Evolutionary conservation across 2,888 invertebrate genomes (phyloP), one percentile per base, ranked within the genome.

Genomic region (Phalangium opilio): DNA sequence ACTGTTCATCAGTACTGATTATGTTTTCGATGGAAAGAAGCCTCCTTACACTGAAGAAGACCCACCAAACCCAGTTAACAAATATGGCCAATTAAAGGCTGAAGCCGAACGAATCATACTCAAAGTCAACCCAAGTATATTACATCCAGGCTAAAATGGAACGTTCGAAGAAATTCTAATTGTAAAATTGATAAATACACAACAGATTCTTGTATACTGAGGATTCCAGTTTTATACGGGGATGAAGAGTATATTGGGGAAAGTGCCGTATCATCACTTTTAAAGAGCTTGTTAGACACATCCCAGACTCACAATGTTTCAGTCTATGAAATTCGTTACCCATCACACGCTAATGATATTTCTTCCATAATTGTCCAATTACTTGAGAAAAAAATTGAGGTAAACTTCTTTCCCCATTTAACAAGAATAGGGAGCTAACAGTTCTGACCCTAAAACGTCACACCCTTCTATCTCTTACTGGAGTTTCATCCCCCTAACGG

Each of bases 1-100:
- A 5, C 49, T 73, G 5, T 72, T 67, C 58, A 70, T 73, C 38
- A 72, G 72, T 55, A 71, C 72, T 42, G 72, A 73, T 55, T 73
- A 73, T 60, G 72, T 73, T 3, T 73, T 73, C 64, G 70, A 73
- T 63, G 73, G 73, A 1, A 64, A 58, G 8, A 59, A 58, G 38
- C 67, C 72, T 33, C 73, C 73, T 1, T 72, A 70, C 56, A 59
- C 57, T 34, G 63, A 62, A 34, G 59, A 59, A 33, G 67, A 61
- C 48, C 47, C 52, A 32, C 61, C 71, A 2, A 67, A 66, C 52
- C 73, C 73, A 7, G 53, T 73, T 1, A 73, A 73, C 57, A 63
- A 64, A 43, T 73, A 73, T 61, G 73, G 73, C 3, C 53, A 60
- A 34, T 66, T 67, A 40, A 73, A 73, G 58, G 57, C 65, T 33